A percentile compares a stretch with the other conserved stretches of the same genome.
Evolutionary conservation across 2,113 vertebrate genomes (phyloP).

Genomic region (Rissa tridactyla): DNA sequence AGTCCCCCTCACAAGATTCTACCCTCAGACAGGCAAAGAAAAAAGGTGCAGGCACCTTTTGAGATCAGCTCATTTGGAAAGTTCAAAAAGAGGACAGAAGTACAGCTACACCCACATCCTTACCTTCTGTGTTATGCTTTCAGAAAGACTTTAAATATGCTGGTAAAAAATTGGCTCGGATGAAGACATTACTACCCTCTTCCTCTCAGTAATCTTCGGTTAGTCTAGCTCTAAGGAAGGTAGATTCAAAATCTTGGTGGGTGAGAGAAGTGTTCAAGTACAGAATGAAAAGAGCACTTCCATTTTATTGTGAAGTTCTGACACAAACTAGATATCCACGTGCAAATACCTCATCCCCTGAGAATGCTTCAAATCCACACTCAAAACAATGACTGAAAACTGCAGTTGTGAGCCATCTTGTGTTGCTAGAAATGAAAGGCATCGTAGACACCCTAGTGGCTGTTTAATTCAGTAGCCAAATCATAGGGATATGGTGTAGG

Average conservation of each 20-base stretch:
- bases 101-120: neutral
- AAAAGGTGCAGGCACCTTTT: neutral
- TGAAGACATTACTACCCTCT: neutral
- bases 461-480: neutral
- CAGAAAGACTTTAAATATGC: neutral
- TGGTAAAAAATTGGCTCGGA: neutral
- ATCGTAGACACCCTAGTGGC: neutral
- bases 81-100: neutral
- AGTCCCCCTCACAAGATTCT: neutral
- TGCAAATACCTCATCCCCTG: rapidly evolving
- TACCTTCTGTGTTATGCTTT: neutral
- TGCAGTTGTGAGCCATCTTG: neutral
- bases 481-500: neutral
- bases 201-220: neutral
- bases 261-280: neutral
- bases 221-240: neutral
- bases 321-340: neutral
- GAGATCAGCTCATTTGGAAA: neutral
- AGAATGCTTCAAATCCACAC: neutral
- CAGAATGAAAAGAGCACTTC: neutral
- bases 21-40: neutral
- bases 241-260: neutral
- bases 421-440: neutral
- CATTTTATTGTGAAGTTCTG: neutral
- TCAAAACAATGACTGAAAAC: neutral